Conservation (phyloP, 2,113 vertebrate genomes). For the Chionomys nivalis region DNA sequence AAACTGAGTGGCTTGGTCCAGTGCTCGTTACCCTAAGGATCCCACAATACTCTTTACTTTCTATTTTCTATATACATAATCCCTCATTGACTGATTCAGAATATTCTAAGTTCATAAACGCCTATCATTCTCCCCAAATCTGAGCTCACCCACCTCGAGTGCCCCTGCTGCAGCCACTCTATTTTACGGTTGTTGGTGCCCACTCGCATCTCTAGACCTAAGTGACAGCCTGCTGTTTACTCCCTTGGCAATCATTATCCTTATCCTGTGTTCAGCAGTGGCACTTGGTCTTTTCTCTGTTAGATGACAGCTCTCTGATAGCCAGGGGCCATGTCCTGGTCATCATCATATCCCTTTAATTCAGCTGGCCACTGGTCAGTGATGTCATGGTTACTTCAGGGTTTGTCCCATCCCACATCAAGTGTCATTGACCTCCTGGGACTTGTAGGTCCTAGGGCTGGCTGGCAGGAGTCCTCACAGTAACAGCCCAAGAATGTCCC, state of each 20-base stretch:
- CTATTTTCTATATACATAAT: not conserved
- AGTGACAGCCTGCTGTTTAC: not conserved
- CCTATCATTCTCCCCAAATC: too few species aligned
- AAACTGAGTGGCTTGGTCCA: not conserved
- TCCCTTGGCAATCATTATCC: too few species aligned
- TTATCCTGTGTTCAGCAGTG: not conserved
- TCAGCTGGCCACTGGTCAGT: not conserved
- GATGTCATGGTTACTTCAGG: not conserved
- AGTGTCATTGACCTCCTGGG: not conserved
- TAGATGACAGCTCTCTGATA: not conserved
- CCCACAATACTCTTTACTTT: not conserved
- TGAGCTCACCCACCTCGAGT: not conserved
- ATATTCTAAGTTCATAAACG: not conserved
- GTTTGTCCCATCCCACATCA: not conserved
- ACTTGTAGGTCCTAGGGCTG: not conserved
- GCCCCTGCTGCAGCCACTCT: not conserved
- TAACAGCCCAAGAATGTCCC: not conserved
- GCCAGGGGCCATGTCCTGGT: not conserved
- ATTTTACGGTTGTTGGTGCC: not conserved
- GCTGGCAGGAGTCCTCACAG: not conserved
- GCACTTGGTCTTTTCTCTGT: not conserved
- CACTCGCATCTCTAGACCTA: not conserved
- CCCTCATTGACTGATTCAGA: not conserved
- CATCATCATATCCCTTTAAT: not conserved
- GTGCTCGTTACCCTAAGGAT: too few species aligned